phyloP scores from a whole-genome alignment of 2,113 vertebrate species.

The Ursus arctos region DNA sequence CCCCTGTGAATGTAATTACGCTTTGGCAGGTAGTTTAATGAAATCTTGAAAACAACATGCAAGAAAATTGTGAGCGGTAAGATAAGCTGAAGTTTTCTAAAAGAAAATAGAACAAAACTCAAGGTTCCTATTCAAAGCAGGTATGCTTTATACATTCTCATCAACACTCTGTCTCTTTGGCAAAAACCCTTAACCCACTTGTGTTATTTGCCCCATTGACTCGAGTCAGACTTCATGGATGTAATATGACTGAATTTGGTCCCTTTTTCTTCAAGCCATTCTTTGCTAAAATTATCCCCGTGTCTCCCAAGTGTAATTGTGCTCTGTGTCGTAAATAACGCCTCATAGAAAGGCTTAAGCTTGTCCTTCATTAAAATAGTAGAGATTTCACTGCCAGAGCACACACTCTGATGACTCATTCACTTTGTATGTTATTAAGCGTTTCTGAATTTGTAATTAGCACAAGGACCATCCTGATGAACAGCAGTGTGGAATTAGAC shows the following conservation, averaged over 20 bases:
- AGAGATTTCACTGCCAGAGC: not conserved
- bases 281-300: not conserved
- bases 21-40: constrained; percentile 12
- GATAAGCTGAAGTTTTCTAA: not conserved
- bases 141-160: not conserved
- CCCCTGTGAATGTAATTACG: not conserved
- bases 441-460: constrained; percentile 55
- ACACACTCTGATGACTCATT: not conserved
- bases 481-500: not conserved
- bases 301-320: not conserved
- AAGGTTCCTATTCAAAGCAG: not conserved
- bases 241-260: not conserved
- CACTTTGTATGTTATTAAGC: not conserved
- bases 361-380: constrained; percentile 19
- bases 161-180: not conserved
- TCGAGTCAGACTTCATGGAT: not conserved
- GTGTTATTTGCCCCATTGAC: not conserved
- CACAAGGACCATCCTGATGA: not conserved
- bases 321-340: not conserved
- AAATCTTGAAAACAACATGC: not conserved
- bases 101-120: not conserved
- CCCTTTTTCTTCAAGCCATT: not conserved
- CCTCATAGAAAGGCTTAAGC: not conserved
- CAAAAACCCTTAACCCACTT: not conserved
- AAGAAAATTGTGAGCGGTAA: not conserved